phyloP scores from a whole-genome alignment of 1,140 invertebrate genomes.

The Drosophila chauvacae region DNA sequence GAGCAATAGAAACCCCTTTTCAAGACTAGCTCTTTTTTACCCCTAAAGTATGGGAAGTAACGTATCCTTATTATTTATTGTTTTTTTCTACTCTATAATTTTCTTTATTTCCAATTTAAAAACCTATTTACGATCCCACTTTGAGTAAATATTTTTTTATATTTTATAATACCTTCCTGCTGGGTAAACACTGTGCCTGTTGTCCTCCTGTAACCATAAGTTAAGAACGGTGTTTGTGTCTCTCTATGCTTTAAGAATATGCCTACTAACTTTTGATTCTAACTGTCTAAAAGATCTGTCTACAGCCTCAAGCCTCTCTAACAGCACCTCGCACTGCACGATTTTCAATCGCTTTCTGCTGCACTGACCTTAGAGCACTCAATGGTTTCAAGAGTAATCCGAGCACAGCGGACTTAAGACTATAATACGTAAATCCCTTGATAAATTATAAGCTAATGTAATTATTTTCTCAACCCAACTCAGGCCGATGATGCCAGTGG shows the following conservation, averaged over 20 bases:
- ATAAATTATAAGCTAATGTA: not conserved
- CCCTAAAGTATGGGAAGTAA: too few relatives aligned
- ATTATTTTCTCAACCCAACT: not conserved
- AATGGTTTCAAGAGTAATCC: slow-evolving; percentile 51
- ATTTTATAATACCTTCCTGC: not conserved
- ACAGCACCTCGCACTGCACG: slow-evolving; percentile 70
- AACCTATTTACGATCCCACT: too few relatives aligned
- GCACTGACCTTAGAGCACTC: slow-evolving; percentile 47
- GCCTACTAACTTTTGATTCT: slow-evolving; percentile 84
- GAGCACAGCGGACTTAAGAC: slow-evolving; percentile 29
- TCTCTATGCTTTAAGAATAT: slow-evolving; percentile 49
- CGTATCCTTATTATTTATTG: not conserved
- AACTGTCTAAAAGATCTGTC: slow-evolving; percentile 64
- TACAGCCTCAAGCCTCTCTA: slow-evolving; percentile 76
- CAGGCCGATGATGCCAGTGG: slow-evolving; percentile 88
- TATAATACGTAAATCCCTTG: not conserved
- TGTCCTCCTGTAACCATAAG: slow-evolving; percentile 21
- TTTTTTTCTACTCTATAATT: not conserved
- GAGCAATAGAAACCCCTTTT: not conserved
- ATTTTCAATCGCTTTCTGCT: slow-evolving; percentile 59
- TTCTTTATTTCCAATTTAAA: not conserved
- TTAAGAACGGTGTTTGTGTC: slow-evolving; percentile 61
- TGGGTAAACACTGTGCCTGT: slow-evolving; percentile 21
- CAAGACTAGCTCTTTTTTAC: too few relatives aligned
- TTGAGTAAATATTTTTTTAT: not conserved